Conservation (phyloP, 2,888 invertebrate species). For the Dioctria rufipes region DNA sequence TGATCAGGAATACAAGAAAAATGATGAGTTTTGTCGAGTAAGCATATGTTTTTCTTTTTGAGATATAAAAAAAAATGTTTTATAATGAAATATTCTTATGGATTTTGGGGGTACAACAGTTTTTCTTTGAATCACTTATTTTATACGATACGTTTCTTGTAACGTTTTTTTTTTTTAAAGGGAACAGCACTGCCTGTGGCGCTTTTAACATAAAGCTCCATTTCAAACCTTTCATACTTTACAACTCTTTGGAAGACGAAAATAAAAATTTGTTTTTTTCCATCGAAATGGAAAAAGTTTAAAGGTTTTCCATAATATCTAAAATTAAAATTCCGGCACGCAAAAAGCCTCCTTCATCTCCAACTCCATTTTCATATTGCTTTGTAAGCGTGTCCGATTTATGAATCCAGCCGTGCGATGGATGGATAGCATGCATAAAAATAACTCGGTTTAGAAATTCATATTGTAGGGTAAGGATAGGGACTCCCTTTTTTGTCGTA, state of each 20-base stretch:
- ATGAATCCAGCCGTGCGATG: not conserved
- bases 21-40: too few relatives aligned
- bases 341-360: not conserved
- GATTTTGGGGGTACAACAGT: too few relatives aligned
- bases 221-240: not conserved
- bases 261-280: not conserved
- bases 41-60: too few relatives aligned
- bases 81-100: too few relatives aligned
- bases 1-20: too few relatives aligned
- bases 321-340: conserved; percentile 6
- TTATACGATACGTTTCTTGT: too few relatives aligned
- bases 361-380: not conserved
- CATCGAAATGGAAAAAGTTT: not conserved
- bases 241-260: not conserved
- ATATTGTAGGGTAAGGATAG: not conserved
- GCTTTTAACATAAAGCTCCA: too few relatives aligned
- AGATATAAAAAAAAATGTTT: too few relatives aligned
- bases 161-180: too few relatives aligned
- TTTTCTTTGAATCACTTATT: too few relatives aligned
- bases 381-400: not conserved
- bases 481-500: not conserved
- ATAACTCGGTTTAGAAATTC: not conserved
- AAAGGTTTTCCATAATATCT: not conserved
- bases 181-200: too few relatives aligned
- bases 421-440: not conserved